Base-by-base conservation (phyloP, 1,140 invertebrate genomes). In the Cotesia vestalis region DNA sequence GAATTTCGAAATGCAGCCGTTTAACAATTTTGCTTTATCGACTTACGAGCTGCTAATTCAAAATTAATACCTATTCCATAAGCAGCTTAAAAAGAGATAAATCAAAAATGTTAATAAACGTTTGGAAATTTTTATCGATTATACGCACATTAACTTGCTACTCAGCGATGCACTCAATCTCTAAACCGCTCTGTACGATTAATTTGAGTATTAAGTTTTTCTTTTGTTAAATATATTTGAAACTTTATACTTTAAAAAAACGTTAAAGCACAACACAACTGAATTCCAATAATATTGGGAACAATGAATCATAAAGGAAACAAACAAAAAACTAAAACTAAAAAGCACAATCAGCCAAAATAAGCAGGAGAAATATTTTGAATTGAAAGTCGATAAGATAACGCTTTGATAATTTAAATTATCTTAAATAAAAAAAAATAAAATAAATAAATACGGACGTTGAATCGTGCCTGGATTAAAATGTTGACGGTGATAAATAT, bases 231-330 rank as follows among this genome's bases (percentile, higher is more conserved):
- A 11, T 46, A 9, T 46, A 6, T 46, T 46, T 46, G 40, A 46
- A 46, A 46, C 40, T 46, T 46, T 9, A 46, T 46, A 46, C 40
- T 46, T 46, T 2, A 46, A 46, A 46, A 40, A 46, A 9, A 46
- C 6, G 0, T 46, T 5, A 46, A 46, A 6, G 40, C 5, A 46
- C 40, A 17, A 20, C 53, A 57, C 12, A 9, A 57, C 53, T 20
- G 53, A 57, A 57, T 57, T 57, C 53, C 53, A 57, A 57, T 57
- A 20, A 57, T 57, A 5, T 57, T 57, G 53, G 53, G 53, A 57
- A 57, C 53, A 57, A 57, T 5, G n/a, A 8, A 57, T 11, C n/a
- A 17, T 46, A 6, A 46, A 46, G 11, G 8, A 46, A 46, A 46
- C 6, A 46, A 46, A 46, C 6, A 46, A 46, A 9, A 40, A 11